Evolutionary conservation across 2,888 invertebrate genomes (phyloP).

Genomic region (Mesochorus sp.): DNA sequence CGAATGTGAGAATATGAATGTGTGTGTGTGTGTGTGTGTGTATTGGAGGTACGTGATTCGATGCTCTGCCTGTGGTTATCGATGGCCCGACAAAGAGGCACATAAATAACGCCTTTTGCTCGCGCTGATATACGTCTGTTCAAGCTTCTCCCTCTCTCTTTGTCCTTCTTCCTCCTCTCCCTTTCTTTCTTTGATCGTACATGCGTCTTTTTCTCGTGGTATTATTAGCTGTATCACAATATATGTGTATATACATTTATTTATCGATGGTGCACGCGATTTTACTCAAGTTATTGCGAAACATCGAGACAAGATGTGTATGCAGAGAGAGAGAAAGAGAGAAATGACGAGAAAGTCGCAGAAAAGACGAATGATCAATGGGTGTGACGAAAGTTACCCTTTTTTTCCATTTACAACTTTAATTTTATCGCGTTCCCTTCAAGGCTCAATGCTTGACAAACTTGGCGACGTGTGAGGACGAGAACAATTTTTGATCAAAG

Average conservation of each 20-base stretch:
- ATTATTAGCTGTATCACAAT: neutral
- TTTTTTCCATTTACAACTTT: neutral
- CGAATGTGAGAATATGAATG: neutral
- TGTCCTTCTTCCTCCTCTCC: slow-evolving; percentile 25
- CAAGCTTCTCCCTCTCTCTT: neutral
- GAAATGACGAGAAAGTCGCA: neutral
- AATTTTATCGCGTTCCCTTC: neutral
- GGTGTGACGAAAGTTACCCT: slow-evolving; percentile 60
- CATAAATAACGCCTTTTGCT: slow-evolving; percentile 74
- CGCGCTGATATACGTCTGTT: slow-evolving; percentile 48
- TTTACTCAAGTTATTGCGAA: slow-evolving; percentile 50
- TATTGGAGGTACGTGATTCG: too few relatives aligned
- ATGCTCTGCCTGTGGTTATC: slow-evolving; percentile 69
- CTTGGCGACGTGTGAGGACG: too few relatives aligned
- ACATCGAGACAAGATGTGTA: slow-evolving; percentile 28
- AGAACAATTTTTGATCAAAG: neutral
- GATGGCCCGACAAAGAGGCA: slow-evolving; percentile 78
- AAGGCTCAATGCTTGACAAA: too few relatives aligned
- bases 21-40: slow-evolving; percentile 16
- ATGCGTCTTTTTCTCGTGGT: slow-evolving; percentile 31
- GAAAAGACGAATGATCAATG: neutral
- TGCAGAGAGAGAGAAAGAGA: neutral
- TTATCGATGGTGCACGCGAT: slow-evolving; percentile 1
- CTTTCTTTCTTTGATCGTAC: slow-evolving; percentile 17
- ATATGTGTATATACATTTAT: neutral